phyloP scores from a whole-genome alignment of 1,140 invertebrate species.

The Micrasema longulum region DNA sequence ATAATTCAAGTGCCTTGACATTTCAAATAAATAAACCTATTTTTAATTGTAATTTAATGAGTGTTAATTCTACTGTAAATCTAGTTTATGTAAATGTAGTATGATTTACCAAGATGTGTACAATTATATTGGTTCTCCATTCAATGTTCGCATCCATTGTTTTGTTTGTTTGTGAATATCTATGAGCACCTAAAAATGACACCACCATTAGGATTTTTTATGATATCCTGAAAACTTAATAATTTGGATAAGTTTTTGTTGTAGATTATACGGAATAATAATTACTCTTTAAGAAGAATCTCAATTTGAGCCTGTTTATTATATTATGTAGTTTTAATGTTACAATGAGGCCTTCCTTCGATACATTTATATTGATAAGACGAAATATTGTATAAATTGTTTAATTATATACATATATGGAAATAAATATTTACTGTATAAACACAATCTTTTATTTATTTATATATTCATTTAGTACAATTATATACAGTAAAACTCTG shows the following conservation, averaged over 20 bases:
- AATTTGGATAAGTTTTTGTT: background rate
- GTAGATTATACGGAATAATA: background rate
- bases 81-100: background rate
- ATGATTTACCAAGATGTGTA: too few species aligned
- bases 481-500: too few species aligned
- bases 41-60: constrained; percentile 1
- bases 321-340: background rate
- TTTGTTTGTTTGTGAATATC: too few species aligned
- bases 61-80: background rate
- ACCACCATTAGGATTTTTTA: too few species aligned
- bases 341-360: background rate
- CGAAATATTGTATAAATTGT: constrained; percentile 5
- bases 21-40: background rate
- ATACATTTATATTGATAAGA: background rate
- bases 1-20: too few species aligned
- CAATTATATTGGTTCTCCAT: too few species aligned
- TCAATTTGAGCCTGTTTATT: background rate
- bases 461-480: too few species aligned
- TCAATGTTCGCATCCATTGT: too few species aligned
- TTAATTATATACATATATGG: background rate
- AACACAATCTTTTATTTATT: background rate
- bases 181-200: too few species aligned
- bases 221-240: too few species aligned
- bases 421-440: background rate
- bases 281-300: background rate